Percentiles rank a stretch among this genome's conserved stretches.
phyloP scores from a whole-genome alignment of 2,888 invertebrate genomes.

The Macrophya alboannulata region DNA sequence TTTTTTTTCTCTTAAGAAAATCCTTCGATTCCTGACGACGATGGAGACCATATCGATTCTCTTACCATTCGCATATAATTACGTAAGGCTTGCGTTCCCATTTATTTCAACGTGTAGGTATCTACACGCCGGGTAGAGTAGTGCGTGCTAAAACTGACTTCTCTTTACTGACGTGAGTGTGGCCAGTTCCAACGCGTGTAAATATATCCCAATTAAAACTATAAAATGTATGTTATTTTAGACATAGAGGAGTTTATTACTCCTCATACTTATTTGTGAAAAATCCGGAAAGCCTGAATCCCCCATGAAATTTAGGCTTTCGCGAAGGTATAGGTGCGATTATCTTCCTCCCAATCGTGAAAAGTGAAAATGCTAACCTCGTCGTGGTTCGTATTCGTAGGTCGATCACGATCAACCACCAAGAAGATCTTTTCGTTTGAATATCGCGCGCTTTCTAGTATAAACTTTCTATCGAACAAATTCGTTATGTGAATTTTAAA shows the following conservation, averaged over 20 bases:
- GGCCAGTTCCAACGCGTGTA: slow-evolving; percentile 7
- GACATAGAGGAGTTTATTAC: neutral
- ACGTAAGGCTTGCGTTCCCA: slow-evolving; percentile 37
- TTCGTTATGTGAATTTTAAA: slow-evolving; percentile 35
- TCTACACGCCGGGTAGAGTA: neutral
- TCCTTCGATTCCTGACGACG: neutral
- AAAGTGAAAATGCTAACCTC: slow-evolving; percentile 40
- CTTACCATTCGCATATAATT: slow-evolving; percentile 26
- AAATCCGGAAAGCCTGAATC: neutral
- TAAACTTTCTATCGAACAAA: slow-evolving; percentile 28
- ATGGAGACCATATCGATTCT: neutral
- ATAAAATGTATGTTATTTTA: neutral
- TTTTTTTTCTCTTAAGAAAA: neutral
- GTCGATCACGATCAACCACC: slow-evolving; percentile 47
- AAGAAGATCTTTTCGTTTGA: slow-evolving; percentile 38
- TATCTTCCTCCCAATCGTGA: neutral
- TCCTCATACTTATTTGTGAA: neutral
- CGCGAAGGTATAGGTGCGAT: neutral
- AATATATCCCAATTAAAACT: slow-evolving; percentile 39
- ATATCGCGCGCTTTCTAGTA: slow-evolving; percentile 51
- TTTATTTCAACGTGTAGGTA: neutral
- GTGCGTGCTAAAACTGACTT: slow-evolving; percentile 41
- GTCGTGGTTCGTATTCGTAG: slow-evolving; percentile 23
- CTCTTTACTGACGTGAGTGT: neutral
- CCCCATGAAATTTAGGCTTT: neutral